Conservation (phyloP, 2,888 invertebrate species). For the Dicyrtomina minuta region DNA sequence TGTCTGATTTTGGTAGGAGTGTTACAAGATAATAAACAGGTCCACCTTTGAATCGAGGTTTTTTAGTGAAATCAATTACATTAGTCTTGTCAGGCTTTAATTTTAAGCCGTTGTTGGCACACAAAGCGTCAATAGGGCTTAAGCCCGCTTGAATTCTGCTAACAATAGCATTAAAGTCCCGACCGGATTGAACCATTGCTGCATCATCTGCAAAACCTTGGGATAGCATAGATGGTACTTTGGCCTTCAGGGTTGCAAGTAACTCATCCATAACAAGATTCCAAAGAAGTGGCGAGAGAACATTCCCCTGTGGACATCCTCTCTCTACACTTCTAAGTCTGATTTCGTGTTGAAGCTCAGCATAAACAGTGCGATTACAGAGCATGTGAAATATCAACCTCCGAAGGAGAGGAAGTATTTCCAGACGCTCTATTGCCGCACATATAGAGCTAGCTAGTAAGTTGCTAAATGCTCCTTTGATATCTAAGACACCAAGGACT, state of each 20-base stretch:
- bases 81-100: too few relatives aligned
- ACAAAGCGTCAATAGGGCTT: too few relatives aligned
- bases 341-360: too few relatives aligned
- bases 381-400: constrained; percentile 3
- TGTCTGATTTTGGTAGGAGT: too few relatives aligned
- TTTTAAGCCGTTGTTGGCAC: too few relatives aligned
- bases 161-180: too few relatives aligned
- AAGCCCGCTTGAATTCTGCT: too few relatives aligned
- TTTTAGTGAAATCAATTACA: too few relatives aligned
- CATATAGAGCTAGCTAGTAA: constrained; percentile 18
- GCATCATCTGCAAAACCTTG: constrained; percentile 12
- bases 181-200: too few relatives aligned
- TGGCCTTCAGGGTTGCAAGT: background rate
- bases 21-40: too few relatives aligned
- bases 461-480: constrained; percentile 53
- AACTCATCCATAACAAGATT: constrained; percentile 3
- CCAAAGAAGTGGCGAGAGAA: background rate
- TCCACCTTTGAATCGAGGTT: too few relatives aligned
- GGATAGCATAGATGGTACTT: background rate
- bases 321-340: background rate
- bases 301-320: constrained; percentile 11
- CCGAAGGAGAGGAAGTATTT: constrained; percentile 8
- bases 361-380: too few relatives aligned
- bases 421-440: constrained; percentile 31
- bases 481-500: constrained; percentile 46